Conservation (phyloP, 2,888 invertebrate species). For the Pachydiplax longipennis region DNA sequence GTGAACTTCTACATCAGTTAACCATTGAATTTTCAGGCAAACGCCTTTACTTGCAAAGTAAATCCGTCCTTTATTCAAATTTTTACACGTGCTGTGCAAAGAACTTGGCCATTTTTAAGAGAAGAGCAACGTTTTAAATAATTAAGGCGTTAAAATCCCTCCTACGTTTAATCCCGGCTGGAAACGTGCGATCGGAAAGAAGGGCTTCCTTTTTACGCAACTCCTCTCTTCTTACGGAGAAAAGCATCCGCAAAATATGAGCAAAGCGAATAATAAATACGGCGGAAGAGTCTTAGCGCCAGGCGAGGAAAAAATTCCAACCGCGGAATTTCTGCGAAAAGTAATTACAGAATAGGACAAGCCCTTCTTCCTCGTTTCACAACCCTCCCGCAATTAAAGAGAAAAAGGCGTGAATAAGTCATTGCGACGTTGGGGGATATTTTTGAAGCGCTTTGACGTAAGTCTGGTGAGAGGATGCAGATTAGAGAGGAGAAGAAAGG, state of each 20-base stretch:
- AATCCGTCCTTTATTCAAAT: too few species aligned
- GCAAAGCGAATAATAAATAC: constrained; percentile 9
- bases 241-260: neutral
- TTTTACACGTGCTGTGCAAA: too few species aligned
- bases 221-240: neutral
- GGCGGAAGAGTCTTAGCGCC: neutral
- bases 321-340: neutral
- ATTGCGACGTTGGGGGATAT: neutral
- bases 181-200: neutral
- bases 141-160: neutral
- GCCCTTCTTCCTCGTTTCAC: neutral
- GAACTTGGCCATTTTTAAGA: too few species aligned
- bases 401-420: neutral
- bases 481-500: neutral
- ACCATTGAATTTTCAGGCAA: too few species aligned
- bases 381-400: neutral
- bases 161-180: neutral
- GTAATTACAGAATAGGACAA: constrained; percentile 3
- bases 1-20: too few species aligned
- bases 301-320: neutral
- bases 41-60: too few species aligned
- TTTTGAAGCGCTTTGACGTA: neutral
- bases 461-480: neutral
- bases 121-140: too few species aligned
- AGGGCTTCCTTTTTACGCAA: neutral